Evolutionary conservation across 1,140 invertebrate species (phyloP), one percentile per base, ranked within the genome.

Genomic region (Anastrepha ludens): DNA sequence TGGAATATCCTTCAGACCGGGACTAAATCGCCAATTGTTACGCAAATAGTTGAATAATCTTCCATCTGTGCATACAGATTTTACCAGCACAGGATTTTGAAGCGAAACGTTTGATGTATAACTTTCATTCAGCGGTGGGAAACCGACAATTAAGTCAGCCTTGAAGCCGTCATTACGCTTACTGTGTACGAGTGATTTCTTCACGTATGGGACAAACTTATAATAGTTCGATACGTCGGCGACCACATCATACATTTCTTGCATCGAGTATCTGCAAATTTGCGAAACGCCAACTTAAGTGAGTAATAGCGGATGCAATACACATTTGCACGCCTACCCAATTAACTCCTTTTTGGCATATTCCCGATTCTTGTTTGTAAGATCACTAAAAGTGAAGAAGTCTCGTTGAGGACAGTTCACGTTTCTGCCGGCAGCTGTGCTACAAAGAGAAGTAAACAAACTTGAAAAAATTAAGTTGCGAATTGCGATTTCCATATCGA

Each of bases 151-250:
- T 64, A 99, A 93, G 91, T 97, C 97, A 41, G 98, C 98, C 92
- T 95, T 95, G 3, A 97, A 93, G 74, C 94, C 93, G 13, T 94
- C 94, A 6, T 94, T 90, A 67, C 93, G 94, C 90, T 94, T 93
- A 13, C 93, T 92, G 70, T 95, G 93, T 3, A 99, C 95, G 20
- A 95, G 93, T 0, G 98, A 99, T 90, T 96, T 96, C 91, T 97
- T 98, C 92, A 99, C 99, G 95, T 98, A 99, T 41, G 99, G 99
- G 0, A 99, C 95, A 94, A 99, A 99, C 89, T 96, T 93, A 90
- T 97, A 95, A 92, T 99, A 99, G 91, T 97, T 96, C 90, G 96
- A 96, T 6, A 99, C 97, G 94, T 98, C 97, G 0, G 98, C 95
- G 1, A 99, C 98, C 11, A 99, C 98, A 87, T 95, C 94, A 93